phyloP scores from a whole-genome alignment of 2,888 invertebrate species.

The Ophonus ardosiacus region DNA sequence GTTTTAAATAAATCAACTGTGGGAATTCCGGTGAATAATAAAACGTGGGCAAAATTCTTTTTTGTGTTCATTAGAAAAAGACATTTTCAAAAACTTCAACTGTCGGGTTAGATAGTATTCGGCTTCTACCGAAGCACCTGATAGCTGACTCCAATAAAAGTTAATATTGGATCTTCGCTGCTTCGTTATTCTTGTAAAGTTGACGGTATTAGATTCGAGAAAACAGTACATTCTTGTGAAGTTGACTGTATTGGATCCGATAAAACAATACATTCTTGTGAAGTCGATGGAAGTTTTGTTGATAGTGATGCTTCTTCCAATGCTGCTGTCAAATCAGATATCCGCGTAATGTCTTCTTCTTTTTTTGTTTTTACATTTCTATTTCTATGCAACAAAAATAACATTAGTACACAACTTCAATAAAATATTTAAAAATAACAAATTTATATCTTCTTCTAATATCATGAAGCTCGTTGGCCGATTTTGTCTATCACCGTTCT shows the following conservation, averaged over 20 bases:
- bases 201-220: neutral
- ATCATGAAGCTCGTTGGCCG: neutral
- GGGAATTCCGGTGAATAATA: neutral
- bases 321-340: neutral
- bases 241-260: too few relatives aligned
- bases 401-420: too few relatives aligned
- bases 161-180: too few relatives aligned
- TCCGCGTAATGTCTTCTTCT: neutral
- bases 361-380: neutral
- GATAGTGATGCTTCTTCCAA: neutral
- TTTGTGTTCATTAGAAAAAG: neutral
- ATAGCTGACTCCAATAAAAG: neutral
- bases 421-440: too few relatives aligned
- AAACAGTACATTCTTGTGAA: neutral
- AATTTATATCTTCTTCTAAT: neutral
- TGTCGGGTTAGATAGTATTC: slow-evolving; percentile 4
- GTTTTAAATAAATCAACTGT: neutral
- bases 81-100: neutral
- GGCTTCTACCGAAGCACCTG: neutral
- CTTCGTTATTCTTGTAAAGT: neutral
- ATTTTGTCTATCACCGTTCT: neutral
- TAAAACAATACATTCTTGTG: too few relatives aligned
- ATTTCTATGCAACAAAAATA: too few relatives aligned
- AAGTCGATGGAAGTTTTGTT: neutral
- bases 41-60: neutral